Percentiles rank a stretch among this genome's conserved stretches.
These are phyloP conservation scores for Chrysemys picta DNA, from an alignment of 2,113 vertebrate genomes.

Conservation along the genomic window DNA sequence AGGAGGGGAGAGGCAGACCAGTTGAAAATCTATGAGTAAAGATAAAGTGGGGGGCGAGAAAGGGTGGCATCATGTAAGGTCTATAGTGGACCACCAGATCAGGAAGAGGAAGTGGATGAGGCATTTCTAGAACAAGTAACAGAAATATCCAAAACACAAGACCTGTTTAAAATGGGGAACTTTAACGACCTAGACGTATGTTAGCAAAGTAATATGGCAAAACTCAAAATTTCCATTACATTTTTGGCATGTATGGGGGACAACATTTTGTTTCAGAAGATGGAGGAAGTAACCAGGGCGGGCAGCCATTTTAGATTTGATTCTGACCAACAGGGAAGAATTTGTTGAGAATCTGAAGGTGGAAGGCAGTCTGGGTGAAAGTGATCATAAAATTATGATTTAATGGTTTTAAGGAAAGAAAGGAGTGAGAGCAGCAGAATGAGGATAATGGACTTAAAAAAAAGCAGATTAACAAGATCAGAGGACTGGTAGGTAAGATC, in stretches of 20 bases:
- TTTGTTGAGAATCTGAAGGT: background rate
- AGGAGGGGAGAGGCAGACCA: background rate
- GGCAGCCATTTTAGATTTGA: background rate
- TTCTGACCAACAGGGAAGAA: background rate
- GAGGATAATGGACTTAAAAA: background rate
- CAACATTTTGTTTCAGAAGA: background rate
- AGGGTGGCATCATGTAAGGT: background rate
- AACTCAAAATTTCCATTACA: background rate
- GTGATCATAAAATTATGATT: background rate
- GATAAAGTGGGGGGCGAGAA: background rate
- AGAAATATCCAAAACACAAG: background rate
- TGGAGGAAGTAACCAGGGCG: background rate
- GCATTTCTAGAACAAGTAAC: background rate
- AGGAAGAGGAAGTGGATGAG: background rate
- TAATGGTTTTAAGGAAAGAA: background rate
- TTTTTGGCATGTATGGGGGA: background rate
- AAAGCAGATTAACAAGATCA: background rate
- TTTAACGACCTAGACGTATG: background rate
- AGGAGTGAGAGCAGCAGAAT: background rate
- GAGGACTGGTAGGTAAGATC: background rate
- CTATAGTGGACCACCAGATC: background rate
- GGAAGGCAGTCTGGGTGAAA: background rate
- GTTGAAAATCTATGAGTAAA: background rate
- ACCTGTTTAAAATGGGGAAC: background rate
- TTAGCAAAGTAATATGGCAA: background rate